phyloP scores from a whole-genome alignment of 2,797 vertebrate species.

The Balearica regulorum region DNA sequence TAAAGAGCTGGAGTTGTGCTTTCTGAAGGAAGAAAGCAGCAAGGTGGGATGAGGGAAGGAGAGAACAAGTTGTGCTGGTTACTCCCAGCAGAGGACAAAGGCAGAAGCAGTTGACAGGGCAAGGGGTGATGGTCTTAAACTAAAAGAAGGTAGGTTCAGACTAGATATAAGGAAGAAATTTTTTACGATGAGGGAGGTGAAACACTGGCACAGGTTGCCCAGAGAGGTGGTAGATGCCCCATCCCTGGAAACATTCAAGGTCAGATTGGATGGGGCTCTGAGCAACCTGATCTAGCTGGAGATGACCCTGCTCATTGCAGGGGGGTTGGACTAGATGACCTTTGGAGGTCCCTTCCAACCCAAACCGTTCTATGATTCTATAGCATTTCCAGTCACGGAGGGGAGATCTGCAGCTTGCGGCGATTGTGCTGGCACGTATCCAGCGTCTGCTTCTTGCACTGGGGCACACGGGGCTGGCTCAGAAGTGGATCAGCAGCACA shows the following conservation, averaged over 20 bases:
- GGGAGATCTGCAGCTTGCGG: not conserved
- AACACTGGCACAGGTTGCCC: not conserved
- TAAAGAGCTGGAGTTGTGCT: not conserved
- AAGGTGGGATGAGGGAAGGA: not conserved
- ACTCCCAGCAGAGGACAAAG: not conserved
- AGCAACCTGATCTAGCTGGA: not conserved
- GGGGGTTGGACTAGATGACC: not conserved
- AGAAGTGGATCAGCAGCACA: not conserved
- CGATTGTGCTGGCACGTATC: accelerated
- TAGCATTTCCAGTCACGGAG: not conserved
- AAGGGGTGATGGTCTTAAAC: not conserved
- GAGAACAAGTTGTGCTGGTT: not conserved
- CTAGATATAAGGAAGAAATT: not conserved
- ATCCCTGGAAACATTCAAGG: not conserved
- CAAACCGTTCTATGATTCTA: not conserved
- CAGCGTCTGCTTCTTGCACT: not conserved
- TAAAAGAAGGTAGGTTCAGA: not conserved
- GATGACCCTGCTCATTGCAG: not conserved
- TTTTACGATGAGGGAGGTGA: not conserved
- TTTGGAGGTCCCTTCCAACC: not conserved
- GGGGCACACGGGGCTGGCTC: not conserved
- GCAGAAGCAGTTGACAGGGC: not conserved
- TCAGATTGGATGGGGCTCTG: not conserved
- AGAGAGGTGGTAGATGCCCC: not conserved
- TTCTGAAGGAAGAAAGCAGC: not conserved